Evolutionary conservation across 1,140 invertebrate genomes (phyloP), one percentile per base, ranked within the genome.

Genomic region (Grapholita molesta): DNA sequence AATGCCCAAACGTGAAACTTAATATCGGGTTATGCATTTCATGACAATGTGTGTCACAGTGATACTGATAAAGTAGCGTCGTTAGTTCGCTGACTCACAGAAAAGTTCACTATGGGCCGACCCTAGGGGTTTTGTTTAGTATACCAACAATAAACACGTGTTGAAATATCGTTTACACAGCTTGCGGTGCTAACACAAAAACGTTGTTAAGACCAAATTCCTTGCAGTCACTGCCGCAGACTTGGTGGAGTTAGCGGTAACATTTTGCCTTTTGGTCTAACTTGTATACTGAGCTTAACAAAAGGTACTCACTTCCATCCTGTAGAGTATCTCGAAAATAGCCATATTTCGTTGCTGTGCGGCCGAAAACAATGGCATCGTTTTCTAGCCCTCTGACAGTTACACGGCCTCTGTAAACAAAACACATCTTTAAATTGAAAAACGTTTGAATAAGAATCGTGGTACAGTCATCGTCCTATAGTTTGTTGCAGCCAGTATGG

Each of bases 271-370:
- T n/a, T 15, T 15, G 5, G 35, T 38, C 15, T 38, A 38, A 38
- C n/a, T 38, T 38, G n/a, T n/a, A n/a, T 38, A 4, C 0, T 15
- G 24, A 75, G 71, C 21, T 24, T 57, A 80, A 80, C 67, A 78
- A 76, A 78, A 71, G 68, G 70, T 83, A 92, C 92, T 92, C 81
- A 92, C 91, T 97, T 97, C 99, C 99, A 99, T 61, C 99, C 99
- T 15, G 98, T 99, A 6, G 98, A 99, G 92, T 99, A 99, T 79
- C 99, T 94, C 84, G 98, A 99, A 92, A 99, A 99, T 57, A 99
- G 93, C 99, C 99, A 99, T 92, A 96, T 96, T 93, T 98, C 96
- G 88, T 97, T 96, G 82, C 95, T 94, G 93, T 96, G 96, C 68
- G 97, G 97, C 80, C 97, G 94, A 92, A 97, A 97, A 93, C 98